Base-by-base conservation (phyloP, 2,888 invertebrate species). In the Epirrita christyi region DNA sequence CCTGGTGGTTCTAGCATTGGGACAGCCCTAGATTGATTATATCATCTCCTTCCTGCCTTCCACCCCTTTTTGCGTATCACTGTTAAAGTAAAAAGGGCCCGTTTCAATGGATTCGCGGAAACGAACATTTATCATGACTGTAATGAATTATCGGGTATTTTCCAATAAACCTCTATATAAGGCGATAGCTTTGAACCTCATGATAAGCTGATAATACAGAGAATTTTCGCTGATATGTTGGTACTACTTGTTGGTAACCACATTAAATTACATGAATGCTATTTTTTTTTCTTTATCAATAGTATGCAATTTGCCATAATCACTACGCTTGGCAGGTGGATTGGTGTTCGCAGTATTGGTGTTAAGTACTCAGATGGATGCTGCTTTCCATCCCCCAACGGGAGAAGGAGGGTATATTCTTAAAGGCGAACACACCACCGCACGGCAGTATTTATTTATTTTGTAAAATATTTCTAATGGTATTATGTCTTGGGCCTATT, bases 41-140 rank as follows among this genome's bases (percentile, higher is more conserved):
- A 86, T 87, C 88, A 85, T 85, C 80, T 86, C 85, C 78, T 81
- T 76, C 78, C 80, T 80, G 80, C 81, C 68, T 84, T 80, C 75
- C 81, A 83, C 86, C 86, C 85, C 88, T 88, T 91, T 88, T 87
- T 88, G 88, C 88, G 85, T 89, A 89, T 90, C 89, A 90, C 88
- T 81, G 83, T 87, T 76, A 76, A 83, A 87, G 89, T 86, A 87
- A 88, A 91, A 89, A 87, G 89, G 87, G 85, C 80, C 81, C 77
- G 73, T 81, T 86, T 90, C 80, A 89, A 91, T 88, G 82, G 85
- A 75, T 75, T 74, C 76, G 72, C 75, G 80, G 79, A 80, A 76
- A 75, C 75, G 86, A 83, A 86, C 90, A 90, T 91, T 91, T 88
- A 89, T 91, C 90, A 91, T 85, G 83, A 71, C 77, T 75, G 81